Base-by-base conservation (phyloP, 2,113 vertebrate species). In the Tychaedon coryphoeus region DNA sequence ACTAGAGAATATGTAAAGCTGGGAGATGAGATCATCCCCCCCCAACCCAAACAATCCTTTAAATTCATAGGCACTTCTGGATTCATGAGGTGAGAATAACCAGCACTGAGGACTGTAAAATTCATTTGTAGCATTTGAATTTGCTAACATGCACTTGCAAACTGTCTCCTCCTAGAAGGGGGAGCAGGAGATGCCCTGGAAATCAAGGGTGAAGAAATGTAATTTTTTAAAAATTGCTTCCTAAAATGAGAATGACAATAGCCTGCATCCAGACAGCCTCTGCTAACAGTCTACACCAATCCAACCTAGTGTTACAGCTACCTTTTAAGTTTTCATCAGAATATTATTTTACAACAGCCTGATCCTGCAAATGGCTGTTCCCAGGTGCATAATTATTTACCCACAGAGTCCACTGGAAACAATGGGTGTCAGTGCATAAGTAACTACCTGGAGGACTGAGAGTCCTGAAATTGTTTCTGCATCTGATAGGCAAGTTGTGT, bases 11-110 rank as follows among this genome's bases (percentile, higher is more conserved):
- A 92, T 91, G 74, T 92, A 95, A 97, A 97, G 92, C 61, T 93
- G 70, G 69, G 88, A 96, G 95, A 96, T 98, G 97, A 98, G 96
- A 96, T 98, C 97, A 98, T 97, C 80, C 57, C 80, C 92, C 91
- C 88, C 90, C 48, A 82, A 89, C 88, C 90, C 47, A 80, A 94
- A 96, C 84, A 95, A 86, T 94, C 92, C 88, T 96, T 94, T 95
- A 96, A 95, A 94, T 93, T 95, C 97, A 90, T 75, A 96, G 97
- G 97, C 97, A 96, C 88, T 97, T 95, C 53, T 93, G 89, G 86
- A 98, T 97, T 97, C 97, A 97, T 95, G 95, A 97, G 91, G 96
- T 97, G 96, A 96, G 95, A 98, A 97, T 86, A 95, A 93, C 84
- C 81, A 80, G 83, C 42, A 70, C 51, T 19, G 80, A 92, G 80